phyloP scores from a whole-genome alignment of 2,113 vertebrate species.

The Gambusia holbrooki region DNA sequence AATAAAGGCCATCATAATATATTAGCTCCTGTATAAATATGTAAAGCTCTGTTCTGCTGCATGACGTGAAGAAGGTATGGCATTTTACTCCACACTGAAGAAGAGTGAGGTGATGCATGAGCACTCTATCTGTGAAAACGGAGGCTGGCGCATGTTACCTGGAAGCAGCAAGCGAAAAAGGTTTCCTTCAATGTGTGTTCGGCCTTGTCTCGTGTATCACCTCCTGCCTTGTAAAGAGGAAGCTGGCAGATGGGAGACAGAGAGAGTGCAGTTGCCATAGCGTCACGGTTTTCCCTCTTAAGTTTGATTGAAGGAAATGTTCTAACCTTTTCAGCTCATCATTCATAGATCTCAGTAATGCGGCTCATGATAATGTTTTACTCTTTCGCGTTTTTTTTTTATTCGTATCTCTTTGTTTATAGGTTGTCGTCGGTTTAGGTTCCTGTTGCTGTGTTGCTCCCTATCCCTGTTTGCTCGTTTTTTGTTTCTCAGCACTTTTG shows the following conservation, averaged over 20 bases:
- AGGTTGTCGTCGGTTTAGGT: background rate
- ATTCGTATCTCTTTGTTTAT: background rate
- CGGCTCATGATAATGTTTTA: constrained; percentile 23
- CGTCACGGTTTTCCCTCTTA: constrained; percentile 58
- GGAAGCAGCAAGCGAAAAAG: constrained; percentile 29
- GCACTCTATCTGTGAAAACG: constrained; percentile 26
- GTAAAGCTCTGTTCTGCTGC: background rate
- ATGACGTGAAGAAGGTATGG: constrained; percentile 2
- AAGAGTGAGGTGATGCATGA: constrained; percentile 22
- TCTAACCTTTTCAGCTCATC: constrained; percentile 30
- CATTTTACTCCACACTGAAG: constrained; percentile 21
- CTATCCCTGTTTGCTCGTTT: background rate
- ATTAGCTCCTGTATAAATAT: constrained; percentile 17
- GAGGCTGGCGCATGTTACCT: constrained; percentile 41
- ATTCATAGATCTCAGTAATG: constrained; percentile 45
- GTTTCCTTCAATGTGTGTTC: constrained; percentile 19
- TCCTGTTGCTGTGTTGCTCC: background rate
- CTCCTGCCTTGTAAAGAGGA: constrained; percentile 41
- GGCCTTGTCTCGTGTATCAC: constrained; percentile 39
- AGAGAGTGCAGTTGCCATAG: constrained; percentile 73
- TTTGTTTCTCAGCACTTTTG: constrained; percentile 27
- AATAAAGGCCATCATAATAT: constrained; percentile 46
- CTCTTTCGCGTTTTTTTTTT: background rate
- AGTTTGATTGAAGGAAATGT: constrained; percentile 49
- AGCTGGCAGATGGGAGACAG: constrained; percentile 40